phyloP scores from a whole-genome alignment of 2,888 invertebrate genomes.

The Cryptus armator region DNA sequence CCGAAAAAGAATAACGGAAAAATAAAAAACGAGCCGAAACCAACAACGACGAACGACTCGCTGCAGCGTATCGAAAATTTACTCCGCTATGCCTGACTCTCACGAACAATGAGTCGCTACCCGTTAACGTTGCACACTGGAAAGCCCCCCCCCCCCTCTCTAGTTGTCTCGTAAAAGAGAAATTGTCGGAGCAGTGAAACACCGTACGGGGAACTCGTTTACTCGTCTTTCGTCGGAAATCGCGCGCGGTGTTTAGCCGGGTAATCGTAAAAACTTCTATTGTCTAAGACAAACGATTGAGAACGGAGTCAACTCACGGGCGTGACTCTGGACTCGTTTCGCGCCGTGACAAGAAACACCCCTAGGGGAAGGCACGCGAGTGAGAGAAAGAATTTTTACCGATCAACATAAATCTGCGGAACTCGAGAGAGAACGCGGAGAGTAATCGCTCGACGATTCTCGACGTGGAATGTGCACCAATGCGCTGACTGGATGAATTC shows the following conservation, averaged over 20 bases:
- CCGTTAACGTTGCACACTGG: constrained; percentile 12
- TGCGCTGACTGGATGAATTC: constrained; percentile 35
- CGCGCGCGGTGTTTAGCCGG: constrained; percentile 26
- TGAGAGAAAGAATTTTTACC: constrained; percentile 20
- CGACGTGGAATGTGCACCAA: no score
- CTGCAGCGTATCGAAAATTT: constrained; percentile 6
- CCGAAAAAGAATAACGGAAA: background rate
- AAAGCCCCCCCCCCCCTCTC: background rate
- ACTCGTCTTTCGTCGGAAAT: constrained; percentile 29
- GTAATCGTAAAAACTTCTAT: constrained; percentile 53
- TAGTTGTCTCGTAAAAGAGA: constrained; percentile 51
- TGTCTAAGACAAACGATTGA: constrained; percentile 56
- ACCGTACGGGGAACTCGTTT: constrained; percentile 35
- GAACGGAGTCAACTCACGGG: constrained; percentile 37
- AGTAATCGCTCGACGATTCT: background rate
- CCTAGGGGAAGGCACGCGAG: background rate
- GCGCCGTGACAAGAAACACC: background rate
- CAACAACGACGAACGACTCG: background rate
- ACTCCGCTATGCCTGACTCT: background rate
- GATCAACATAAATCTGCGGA: constrained; percentile 38
- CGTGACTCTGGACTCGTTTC: background rate
- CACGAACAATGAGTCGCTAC: constrained; percentile 25
- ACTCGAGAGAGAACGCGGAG: background rate
- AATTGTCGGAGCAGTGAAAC: constrained; percentile 35
- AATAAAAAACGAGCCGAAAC: background rate